phyloP scores from a whole-genome alignment of 2,797 vertebrate species.

The Gymnopithys bicolor region DNA sequence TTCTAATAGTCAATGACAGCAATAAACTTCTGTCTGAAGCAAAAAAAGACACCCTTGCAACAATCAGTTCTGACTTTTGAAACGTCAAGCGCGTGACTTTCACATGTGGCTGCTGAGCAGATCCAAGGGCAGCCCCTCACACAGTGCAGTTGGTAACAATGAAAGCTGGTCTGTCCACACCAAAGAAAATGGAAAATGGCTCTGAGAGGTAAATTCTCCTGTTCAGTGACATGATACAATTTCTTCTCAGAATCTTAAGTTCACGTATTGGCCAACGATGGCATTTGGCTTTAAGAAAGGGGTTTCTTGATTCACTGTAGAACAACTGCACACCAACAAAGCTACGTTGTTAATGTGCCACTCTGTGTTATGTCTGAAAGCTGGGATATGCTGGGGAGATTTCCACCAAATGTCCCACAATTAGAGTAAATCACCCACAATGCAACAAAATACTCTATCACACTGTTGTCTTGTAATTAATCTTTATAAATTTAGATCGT shows the following conservation, averaged over 20 bases:
- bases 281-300: background rate
- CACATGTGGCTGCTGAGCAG: background rate
- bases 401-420: conserved; percentile 49
- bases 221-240: background rate
- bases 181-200: background rate
- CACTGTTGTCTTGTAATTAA: conserved; percentile 11
- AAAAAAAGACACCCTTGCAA: background rate
- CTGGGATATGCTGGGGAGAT: conserved; percentile 26
- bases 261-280: background rate
- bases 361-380: conserved; percentile 18
- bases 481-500: conserved; percentile 56
- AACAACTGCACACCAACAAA: conserved; percentile 52
- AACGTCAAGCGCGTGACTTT: background rate
- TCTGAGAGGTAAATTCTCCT: background rate
- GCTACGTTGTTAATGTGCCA: conserved; percentile 3
- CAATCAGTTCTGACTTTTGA: background rate
- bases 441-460: conserved; percentile 38
- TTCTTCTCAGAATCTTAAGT: background rate
- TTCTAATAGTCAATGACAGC: background rate
- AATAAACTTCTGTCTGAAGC: background rate
- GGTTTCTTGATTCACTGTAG: conserved; percentile 32
- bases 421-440: conserved; percentile 59
- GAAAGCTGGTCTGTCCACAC: background rate
- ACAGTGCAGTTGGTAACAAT: background rate
- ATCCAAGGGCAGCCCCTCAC: background rate